Conservation (phyloP, 1,140 invertebrate species). For the Bursaphelenchus mucronatus region DNA sequence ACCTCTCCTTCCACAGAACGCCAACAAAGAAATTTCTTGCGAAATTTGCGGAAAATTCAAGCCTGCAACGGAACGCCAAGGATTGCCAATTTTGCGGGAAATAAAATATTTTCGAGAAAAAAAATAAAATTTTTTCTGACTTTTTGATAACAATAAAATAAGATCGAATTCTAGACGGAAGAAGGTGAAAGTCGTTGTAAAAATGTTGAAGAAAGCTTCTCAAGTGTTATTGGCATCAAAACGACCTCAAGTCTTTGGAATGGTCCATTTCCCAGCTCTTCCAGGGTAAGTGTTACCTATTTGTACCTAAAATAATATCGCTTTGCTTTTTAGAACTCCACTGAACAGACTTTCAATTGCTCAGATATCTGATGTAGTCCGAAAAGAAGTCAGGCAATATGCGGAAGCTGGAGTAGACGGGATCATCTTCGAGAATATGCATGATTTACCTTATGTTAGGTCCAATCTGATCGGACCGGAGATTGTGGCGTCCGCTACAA, state of each 20-base stretch:
- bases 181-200: too few species aligned
- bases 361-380: constrained; percentile 66
- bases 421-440: constrained; percentile 79
- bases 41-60: too few species aligned
- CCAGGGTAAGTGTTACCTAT: constrained; percentile 65
- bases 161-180: too few species aligned
- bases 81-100: too few species aligned
- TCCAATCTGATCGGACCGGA: constrained; percentile 69
- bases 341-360: constrained; percentile 62
- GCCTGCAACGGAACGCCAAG: too few species aligned
- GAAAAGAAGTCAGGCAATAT: constrained; percentile 68
- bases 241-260: constrained; percentile 68
- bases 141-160: too few species aligned
- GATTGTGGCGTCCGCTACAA: constrained; percentile 68
- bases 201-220: too few species aligned
- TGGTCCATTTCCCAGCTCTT: constrained; percentile 72
- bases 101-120: too few species aligned
- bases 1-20: too few species aligned
- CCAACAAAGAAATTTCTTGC: background rate
- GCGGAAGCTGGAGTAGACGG: constrained; percentile 68
- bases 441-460: constrained; percentile 74
- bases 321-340: constrained; percentile 66
- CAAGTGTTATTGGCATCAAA: too few species aligned
- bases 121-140: too few species aligned
- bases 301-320: constrained; percentile 5